A percentile compares a stretch with the other conserved stretches of the same genome.
Evolutionary conservation across 2,113 vertebrate genomes (phyloP).

Genomic region (Sialia sialis): DNA sequence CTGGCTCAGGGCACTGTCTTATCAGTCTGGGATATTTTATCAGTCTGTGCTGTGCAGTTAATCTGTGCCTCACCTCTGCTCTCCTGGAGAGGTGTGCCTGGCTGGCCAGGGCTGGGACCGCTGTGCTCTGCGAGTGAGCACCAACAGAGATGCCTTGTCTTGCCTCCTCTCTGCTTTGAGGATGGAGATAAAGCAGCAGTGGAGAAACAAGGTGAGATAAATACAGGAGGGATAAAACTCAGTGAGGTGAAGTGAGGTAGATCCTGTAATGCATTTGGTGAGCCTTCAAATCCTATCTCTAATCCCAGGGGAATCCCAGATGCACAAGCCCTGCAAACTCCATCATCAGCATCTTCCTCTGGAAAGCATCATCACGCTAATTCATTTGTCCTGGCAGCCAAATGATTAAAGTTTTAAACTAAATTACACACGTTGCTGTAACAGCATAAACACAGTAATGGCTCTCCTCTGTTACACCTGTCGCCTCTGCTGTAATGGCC

Average conservation of each 20-base stretch:
- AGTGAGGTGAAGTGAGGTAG: neutral
- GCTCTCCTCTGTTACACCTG: neutral
- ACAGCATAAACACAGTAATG: neutral
- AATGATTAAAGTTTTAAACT: slow-evolving; percentile 29
- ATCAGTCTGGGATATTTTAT: slow-evolving; percentile 21
- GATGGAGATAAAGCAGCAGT: neutral
- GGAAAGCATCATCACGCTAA: neutral
- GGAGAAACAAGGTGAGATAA: neutral
- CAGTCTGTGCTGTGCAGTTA: neutral
- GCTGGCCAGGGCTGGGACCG: neutral
- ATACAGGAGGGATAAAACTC: neutral
- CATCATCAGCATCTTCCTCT: slow-evolving; percentile 27
- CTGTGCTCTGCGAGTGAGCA: fast-evolving
- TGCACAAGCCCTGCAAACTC: neutral
- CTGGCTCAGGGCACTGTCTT: slow-evolving; percentile 21
- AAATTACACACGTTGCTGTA: neutral
- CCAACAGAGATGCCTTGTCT: neutral
- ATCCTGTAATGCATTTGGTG: neutral
- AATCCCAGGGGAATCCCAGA: neutral
- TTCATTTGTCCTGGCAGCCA: slow-evolving; percentile 17
- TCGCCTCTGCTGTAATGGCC: neutral
- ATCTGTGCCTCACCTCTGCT: slow-evolving; percentile 1
- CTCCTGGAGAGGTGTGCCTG: neutral
- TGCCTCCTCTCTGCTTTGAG: neutral
- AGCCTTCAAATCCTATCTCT: neutral